phyloP scores from a whole-genome alignment of 2,888 invertebrate genomes.

The Molanna angustata region DNA sequence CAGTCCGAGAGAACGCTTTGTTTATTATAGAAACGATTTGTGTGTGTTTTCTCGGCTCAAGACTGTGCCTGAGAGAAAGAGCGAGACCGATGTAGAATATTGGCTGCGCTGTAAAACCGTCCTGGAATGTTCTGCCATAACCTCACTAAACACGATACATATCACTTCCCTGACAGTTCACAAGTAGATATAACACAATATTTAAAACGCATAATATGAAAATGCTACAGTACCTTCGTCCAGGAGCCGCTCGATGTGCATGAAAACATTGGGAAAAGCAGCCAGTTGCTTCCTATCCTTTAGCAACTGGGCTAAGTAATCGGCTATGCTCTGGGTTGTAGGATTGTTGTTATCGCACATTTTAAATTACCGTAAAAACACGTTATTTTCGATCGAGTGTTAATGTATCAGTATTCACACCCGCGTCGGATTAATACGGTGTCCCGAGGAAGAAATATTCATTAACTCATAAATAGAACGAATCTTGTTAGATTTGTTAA shows the following conservation, averaged over 20 bases:
- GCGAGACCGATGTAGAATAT: no score
- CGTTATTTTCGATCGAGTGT: conserved; percentile 40
- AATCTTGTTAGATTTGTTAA: conserved; percentile 51
- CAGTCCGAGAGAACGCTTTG: conserved; percentile 6
- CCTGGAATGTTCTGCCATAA: conserved; percentile 23
- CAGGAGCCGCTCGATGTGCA: conserved; percentile 97
- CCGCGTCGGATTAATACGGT: conserved; percentile 17
- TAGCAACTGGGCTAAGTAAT: conserved; percentile 99
- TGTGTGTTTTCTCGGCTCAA: no score
- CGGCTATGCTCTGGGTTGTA: conserved; percentile 95
- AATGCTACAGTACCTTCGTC: conserved; percentile 85
- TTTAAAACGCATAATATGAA: not conserved
- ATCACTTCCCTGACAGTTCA: conserved; percentile 5
- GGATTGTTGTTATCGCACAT: conserved; percentile 60
- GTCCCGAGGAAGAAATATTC: conserved; percentile 15
- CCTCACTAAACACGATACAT: conserved; percentile 14
- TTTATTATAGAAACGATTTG: no score
- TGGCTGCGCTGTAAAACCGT: conserved; percentile 9
- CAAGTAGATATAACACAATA: not conserved
- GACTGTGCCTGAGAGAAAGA: no score
- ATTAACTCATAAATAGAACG: conserved; percentile 21
- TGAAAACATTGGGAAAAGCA: conserved; percentile 99
- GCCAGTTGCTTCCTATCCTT: conserved; percentile 99
- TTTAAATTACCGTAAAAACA: conserved; percentile 45
- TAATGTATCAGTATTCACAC: conserved; percentile 37